Evolutionary conservation across 2,113 vertebrate species (phyloP).

Genomic region (Eonycteris spelaea): DNA sequence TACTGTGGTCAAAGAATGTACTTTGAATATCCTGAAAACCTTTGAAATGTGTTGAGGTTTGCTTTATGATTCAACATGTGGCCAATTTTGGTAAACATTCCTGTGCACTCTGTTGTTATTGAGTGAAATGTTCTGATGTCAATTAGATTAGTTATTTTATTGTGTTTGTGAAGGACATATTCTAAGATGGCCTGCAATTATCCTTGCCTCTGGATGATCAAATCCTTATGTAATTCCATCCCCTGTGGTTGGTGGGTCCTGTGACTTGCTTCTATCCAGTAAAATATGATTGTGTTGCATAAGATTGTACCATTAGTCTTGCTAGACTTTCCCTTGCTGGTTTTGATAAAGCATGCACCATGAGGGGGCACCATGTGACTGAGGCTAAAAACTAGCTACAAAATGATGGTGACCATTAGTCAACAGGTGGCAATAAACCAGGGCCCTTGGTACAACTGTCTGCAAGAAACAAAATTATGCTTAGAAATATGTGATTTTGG

Average conservation of each 20-base stretch:
- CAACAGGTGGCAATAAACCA: neutral
- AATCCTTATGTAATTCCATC: neutral
- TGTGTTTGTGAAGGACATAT: neutral
- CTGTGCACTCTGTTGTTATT: neutral
- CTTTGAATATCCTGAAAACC: slow-evolving; percentile 7
- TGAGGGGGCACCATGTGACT: neutral
- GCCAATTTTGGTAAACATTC: neutral
- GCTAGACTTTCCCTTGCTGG: neutral
- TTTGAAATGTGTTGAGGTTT: slow-evolving; percentile 29
- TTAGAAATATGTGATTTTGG: neutral
- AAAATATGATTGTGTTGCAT: neutral
- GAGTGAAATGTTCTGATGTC: neutral
- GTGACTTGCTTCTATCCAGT: neutral
- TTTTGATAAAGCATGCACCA: neutral
- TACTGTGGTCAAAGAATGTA: slow-evolving; percentile 8
- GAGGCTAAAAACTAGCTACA: neutral
- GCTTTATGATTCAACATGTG: neutral
- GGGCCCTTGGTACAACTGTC: neutral
- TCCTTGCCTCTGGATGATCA: neutral
- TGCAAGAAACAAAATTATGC: neutral
- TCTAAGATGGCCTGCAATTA: neutral
- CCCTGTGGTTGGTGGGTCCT: neutral
- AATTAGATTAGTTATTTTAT: neutral
- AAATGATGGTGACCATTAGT: neutral
- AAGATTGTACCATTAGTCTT: neutral